Conservation (phyloP, 2,797 vertebrate genomes). For the Eleutherodactylus coqui region DNA sequence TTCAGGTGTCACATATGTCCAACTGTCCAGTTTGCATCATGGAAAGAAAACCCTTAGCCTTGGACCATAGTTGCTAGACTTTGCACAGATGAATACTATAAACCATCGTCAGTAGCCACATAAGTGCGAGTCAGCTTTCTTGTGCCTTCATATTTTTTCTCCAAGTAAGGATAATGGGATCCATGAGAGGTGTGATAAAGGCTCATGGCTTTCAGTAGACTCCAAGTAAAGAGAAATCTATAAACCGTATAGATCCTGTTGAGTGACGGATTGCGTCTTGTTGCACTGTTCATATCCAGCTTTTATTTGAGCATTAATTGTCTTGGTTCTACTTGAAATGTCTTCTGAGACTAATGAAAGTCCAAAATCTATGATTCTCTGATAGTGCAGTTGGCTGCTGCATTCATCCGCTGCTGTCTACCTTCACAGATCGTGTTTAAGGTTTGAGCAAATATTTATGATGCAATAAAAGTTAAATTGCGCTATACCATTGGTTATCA, state of each 20-base stretch:
- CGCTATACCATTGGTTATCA: background rate
- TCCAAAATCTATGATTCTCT: background rate
- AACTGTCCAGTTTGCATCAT: background rate
- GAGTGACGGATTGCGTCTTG: background rate
- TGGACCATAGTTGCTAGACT: background rate
- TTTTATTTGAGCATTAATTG: background rate
- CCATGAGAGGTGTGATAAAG: background rate
- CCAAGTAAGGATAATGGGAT: background rate
- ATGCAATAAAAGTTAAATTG: constrained; percentile 8
- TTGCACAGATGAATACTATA: background rate
- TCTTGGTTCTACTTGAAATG: background rate
- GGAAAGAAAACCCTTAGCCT: background rate
- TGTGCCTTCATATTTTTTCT: background rate
- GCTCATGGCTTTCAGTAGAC: background rate
- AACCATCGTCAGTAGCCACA: background rate
- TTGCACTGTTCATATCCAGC: background rate
- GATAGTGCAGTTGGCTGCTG: background rate
- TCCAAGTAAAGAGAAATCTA: background rate
- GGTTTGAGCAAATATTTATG: background rate
- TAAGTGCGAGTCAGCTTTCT: background rate
- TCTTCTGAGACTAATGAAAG: constrained; percentile 17
- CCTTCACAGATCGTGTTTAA: background rate
- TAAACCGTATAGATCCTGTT: background rate
- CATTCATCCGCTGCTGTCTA: background rate
- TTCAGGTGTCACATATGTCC: background rate